Conservation (phyloP, 2,888 invertebrate genomes). For the Petrolisthes cinctipes region DNA sequence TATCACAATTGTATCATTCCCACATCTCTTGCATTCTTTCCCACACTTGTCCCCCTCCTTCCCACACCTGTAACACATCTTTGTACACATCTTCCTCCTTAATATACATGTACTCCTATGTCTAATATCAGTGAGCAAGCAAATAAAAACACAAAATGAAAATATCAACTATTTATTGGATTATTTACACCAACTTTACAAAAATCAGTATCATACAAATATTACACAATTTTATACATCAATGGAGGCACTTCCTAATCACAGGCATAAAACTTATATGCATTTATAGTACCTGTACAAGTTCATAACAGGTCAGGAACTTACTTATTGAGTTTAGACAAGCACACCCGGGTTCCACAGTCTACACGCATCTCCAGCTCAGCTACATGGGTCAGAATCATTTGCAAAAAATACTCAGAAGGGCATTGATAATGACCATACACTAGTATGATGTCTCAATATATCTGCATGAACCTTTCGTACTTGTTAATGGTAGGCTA, state of each 20-base stretch:
- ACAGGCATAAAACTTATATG: constrained; percentile 46
- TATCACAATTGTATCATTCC: no score
- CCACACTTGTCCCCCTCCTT: no score
- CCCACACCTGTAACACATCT: no score
- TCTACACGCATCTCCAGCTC: no score
- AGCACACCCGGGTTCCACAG: neutral
- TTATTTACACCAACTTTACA: constrained; percentile 56
- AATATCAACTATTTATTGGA: constrained; percentile 48
- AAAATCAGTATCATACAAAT: constrained; percentile 52
- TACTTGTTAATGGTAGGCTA: no score
- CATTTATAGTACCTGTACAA: neutral
- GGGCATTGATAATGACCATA: no score
- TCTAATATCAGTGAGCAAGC: no score
- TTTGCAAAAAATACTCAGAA: no score
- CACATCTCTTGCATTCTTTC: no score
- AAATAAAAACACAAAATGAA: neutral
- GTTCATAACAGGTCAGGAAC: constrained; percentile 18
- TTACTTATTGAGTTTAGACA: constrained; percentile 4
- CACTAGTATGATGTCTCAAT: no score
- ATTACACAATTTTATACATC: constrained; percentile 30
- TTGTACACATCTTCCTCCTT: neutral
- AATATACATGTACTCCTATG: neutral
- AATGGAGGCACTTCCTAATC: constrained; percentile 60
- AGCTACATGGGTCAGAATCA: no score
- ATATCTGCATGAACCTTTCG: no score